Evolutionary conservation across 2,113 vertebrate species (phyloP).

Genomic region (Vidua macroura): DNA sequence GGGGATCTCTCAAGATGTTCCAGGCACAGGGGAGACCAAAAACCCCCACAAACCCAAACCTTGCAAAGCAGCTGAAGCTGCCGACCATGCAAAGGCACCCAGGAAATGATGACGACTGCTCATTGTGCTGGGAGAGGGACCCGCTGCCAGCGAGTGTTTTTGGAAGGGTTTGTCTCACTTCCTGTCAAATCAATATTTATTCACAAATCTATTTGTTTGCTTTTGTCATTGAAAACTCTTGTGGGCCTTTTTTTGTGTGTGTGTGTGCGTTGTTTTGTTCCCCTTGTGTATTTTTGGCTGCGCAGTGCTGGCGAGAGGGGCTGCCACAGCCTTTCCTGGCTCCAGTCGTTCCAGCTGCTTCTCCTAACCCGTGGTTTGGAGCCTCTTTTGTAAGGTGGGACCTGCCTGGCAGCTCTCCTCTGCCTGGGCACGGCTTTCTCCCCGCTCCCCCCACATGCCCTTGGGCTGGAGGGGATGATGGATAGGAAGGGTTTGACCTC

Average conservation of each 20-base stretch:
- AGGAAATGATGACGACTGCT: neutral
- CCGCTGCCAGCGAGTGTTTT: neutral
- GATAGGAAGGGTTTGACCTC: neutral
- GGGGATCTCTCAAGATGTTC: neutral
- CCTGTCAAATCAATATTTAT: constrained; percentile 69
- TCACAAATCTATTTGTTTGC: constrained; percentile 64
- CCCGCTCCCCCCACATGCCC: accelerated
- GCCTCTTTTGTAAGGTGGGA: neutral
- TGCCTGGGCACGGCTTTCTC: neutral
- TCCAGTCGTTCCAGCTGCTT: constrained; percentile 5
- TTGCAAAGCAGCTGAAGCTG: neutral
- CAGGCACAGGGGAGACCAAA: neutral
- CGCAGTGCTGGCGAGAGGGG: neutral
- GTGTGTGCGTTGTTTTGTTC: neutral
- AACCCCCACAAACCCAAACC: neutral
- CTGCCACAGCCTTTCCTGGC: constrained; percentile 21
- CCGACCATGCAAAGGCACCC: neutral
- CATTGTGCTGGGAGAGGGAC: neutral
- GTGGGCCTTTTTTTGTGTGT: neutral
- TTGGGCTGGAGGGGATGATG: neutral
- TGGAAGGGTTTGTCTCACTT: constrained; percentile 35
- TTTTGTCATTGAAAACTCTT: constrained; percentile 50
- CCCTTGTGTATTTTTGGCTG: constrained; percentile 45
- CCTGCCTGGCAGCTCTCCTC: neutral
- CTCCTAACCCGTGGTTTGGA: neutral